Conservation (phyloP, 2,888 invertebrate genomes). For the Sarcophaga subvicina region DNA sequence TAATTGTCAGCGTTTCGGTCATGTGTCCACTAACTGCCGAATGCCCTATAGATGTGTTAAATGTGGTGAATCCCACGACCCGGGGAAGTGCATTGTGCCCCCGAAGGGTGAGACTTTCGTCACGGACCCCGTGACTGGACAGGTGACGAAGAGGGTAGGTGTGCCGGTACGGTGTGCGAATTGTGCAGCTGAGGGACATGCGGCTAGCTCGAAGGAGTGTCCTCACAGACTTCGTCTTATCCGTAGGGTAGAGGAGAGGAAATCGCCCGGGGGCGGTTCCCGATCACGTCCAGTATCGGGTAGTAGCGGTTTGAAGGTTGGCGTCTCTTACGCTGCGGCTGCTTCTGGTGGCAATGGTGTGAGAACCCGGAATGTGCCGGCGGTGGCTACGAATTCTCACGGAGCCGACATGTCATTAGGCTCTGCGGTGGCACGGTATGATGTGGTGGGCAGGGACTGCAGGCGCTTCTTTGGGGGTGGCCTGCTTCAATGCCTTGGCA, state of each 20-base stretch:
- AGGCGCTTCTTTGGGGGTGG: background rate
- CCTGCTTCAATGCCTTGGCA: no score
- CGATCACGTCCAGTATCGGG: no score
- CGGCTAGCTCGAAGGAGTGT: background rate
- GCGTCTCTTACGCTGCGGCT: no score
- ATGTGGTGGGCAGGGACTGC: slow-evolving; percentile 9
- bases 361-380: background rate
- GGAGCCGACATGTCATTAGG: background rate
- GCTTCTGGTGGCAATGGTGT: background rate
- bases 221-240: background rate
- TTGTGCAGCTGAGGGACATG: slow-evolving; percentile 5
- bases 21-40: no score
- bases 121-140: background rate
- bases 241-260: background rate
- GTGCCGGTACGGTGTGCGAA: background rate
- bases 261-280: background rate
- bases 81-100: background rate
- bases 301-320: background rate
- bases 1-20: no score
- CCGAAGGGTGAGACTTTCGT: background rate
- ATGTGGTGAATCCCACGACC: no score
- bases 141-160: background rate
- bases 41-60: no score
- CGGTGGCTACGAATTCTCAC: no score
- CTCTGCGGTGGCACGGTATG: no score